A percentile compares a stretch with the other conserved stretches of the same genome.
Evolutionary conservation across 2,113 vertebrate species (phyloP).

Genomic region (Perognathus longimembris): DNA sequence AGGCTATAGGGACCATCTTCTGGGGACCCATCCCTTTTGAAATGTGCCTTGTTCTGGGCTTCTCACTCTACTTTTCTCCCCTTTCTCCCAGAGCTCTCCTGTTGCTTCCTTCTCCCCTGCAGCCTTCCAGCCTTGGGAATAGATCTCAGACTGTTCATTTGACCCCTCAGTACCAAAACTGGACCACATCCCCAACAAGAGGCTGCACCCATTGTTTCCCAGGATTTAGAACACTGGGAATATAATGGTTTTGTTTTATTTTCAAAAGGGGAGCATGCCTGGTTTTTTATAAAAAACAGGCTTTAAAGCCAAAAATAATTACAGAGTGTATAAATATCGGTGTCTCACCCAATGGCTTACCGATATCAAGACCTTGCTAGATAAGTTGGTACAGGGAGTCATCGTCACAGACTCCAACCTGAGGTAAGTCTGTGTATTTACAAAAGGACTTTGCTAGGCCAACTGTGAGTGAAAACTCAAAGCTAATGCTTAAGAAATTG

Average conservation of each 20-base stretch:
- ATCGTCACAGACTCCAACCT: neutral
- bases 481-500: neutral
- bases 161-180: neutral
- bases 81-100: neutral
- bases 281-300: slow-evolving; percentile 16
- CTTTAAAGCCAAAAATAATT: slow-evolving; percentile 5
- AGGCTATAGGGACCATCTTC: neutral
- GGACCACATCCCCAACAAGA: neutral
- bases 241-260: neutral
- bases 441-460: neutral
- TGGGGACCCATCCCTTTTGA: slow-evolving; percentile 10
- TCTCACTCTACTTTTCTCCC: neutral
- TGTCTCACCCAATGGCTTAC: neutral
- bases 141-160: neutral
- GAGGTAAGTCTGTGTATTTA: neutral
- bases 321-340: neutral
- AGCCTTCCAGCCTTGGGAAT: neutral
- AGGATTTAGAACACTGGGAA: neutral
- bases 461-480: neutral
- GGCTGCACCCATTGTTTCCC: neutral
- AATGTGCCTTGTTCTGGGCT: neutral
- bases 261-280: neutral
- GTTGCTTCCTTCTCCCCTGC: neutral
- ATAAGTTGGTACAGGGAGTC: neutral
- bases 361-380: neutral